Conservation (phyloP, 2,797 vertebrate species). For the Gymnoscopelus braueri region DNA sequence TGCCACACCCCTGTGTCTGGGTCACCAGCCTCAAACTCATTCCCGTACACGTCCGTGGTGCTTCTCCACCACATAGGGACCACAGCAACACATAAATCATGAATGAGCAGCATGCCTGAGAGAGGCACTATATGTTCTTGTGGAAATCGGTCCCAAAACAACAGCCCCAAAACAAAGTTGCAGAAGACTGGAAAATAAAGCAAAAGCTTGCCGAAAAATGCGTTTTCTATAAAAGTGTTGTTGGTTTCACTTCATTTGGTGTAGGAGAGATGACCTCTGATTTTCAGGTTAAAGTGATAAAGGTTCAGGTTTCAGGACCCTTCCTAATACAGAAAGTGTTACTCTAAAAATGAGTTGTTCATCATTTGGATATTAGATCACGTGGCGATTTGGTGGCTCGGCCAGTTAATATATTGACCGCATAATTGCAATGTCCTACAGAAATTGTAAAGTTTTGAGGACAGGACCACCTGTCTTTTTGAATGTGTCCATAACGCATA, state of each 20-base stretch:
- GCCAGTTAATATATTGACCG: too few species aligned
- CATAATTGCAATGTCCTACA: not conserved
- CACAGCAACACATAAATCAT: conserved; percentile 54
- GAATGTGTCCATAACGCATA: not conserved
- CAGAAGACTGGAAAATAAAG: not conserved
- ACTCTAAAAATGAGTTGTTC: too few species aligned
- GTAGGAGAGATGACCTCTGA: too few species aligned
- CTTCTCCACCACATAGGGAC: conserved; percentile 34
- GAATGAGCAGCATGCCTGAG: conserved; percentile 15
- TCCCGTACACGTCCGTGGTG: conserved; percentile 25
- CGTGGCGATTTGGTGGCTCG: too few species aligned
- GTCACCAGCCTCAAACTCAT: conserved; percentile 8
- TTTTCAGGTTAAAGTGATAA: too few species aligned
- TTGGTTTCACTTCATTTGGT: too few species aligned
- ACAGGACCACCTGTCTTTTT: too few species aligned
- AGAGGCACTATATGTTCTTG: conserved; percentile 3
- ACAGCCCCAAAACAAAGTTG: not conserved
- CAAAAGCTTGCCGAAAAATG: conserved; percentile 7
- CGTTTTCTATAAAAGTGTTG: conserved; percentile 7
- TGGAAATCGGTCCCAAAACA: conserved; percentile 9
- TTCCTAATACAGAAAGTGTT: too few species aligned
- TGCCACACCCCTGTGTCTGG: conserved; percentile 24
- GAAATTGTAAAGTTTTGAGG: not conserved
- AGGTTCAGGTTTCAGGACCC: too few species aligned
- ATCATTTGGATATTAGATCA: too few species aligned